Percentiles rank a stretch among this genome's conserved stretches.
Evolutionary conservation across 2,113 vertebrate species (phyloP).

Genomic region (Forbesichthys agassizii): DNA sequence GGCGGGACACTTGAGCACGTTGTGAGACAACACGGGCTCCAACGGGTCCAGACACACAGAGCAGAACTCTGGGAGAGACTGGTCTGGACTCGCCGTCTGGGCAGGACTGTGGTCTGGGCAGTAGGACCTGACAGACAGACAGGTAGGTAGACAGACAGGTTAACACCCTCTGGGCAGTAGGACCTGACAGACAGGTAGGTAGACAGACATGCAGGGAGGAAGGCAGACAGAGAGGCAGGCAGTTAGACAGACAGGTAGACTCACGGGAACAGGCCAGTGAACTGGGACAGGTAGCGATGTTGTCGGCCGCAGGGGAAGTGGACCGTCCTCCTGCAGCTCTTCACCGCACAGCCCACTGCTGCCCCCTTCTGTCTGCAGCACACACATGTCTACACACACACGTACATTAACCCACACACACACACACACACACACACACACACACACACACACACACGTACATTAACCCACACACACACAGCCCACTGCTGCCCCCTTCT

Average conservation of each 20-base stretch:
- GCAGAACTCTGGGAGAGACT: conserved; percentile 81
- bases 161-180: conserved; percentile 78
- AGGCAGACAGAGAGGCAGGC: conserved; percentile 4
- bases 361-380: conserved; percentile 88
- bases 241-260: conserved; percentile 4
- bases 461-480: background rate
- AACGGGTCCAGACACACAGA: conserved; percentile 91
- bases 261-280: conserved; percentile 75
- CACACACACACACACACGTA: conserved; percentile 66
- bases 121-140: conserved; percentile 82
- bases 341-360: conserved; percentile 86
- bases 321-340: conserved; percentile 85
- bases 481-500: no score
- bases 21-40: conserved; percentile 80
- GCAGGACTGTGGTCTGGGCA: conserved; percentile 87
- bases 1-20: conserved; percentile 86
- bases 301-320: conserved; percentile 90
- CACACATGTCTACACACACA: conserved; percentile 78
- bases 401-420: background rate
- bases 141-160: conserved; percentile 1
- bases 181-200: conserved; percentile 75
- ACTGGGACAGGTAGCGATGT: conserved; percentile 88
- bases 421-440: conserved; percentile 17
- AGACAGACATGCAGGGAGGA: background rate
- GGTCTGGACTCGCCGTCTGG: conserved; percentile 73